These are phyloP conservation scores for Blastomussa wellsi DNA, from an alignment of 92 coral and sea anemone species.

Conservation along the genomic window DNA sequence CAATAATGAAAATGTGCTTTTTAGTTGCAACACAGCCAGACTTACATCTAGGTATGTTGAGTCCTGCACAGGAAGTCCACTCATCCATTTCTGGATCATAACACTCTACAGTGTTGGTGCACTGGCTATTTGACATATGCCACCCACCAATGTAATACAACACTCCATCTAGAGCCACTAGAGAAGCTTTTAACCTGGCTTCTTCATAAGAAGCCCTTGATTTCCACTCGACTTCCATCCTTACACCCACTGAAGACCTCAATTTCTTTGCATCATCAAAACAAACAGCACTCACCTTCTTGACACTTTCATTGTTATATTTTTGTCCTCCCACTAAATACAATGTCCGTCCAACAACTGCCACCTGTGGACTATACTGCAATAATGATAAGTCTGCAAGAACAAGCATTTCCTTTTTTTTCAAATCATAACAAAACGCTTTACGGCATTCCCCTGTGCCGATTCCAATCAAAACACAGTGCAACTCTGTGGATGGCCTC, in stretches of 20 bases:
- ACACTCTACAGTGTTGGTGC: conserved; percentile 73
- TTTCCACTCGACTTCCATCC: conserved; percentile 57
- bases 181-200: conserved; percentile 56
- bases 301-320: conserved; percentile 55
- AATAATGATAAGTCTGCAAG: conserved; percentile 57
- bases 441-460: conserved; percentile 66
- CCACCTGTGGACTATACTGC: conserved; percentile 63
- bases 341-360: conserved; percentile 56
- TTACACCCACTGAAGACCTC: conserved; percentile 11
- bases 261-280: conserved; percentile 54
- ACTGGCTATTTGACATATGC: conserved; percentile 25
- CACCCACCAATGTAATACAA: conserved; percentile 85
- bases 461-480: conserved; percentile 60
- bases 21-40: conserved; percentile 68
- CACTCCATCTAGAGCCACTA: conserved; percentile 50
- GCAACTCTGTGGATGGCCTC: conserved; percentile 67
- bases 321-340: conserved; percentile 77
- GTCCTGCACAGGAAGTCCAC: conserved; percentile 66
- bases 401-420: conserved; percentile 53
- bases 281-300: conserved; percentile 53
- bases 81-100: conserved; percentile 59
- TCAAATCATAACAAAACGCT: conserved; percentile 78
- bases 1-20: conserved; percentile 60
- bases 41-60: conserved; percentile 61
- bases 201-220: conserved; percentile 61